These are phyloP conservation scores for Coptodon bakossiorum DNA, from an alignment of 2,113 vertebrate genomes.

Conservation along the genomic window DNA sequence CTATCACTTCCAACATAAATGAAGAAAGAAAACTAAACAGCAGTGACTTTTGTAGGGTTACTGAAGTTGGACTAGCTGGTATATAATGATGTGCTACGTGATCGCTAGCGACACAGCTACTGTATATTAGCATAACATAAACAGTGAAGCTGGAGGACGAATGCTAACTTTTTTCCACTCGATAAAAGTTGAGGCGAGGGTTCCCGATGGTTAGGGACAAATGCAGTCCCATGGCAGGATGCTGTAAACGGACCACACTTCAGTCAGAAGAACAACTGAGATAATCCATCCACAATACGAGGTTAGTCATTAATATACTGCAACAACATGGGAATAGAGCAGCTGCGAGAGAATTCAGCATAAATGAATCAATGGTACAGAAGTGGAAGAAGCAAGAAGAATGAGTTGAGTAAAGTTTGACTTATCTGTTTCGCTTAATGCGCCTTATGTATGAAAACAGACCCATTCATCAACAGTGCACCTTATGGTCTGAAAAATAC, in stretches of 20 bases:
- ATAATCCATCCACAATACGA: not conserved
- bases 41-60: too few relatives aligned
- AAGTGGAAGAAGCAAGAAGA: not conserved
- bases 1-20: too few relatives aligned
- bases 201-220: not conserved
- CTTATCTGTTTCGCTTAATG: not conserved
- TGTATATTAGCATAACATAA: not conserved
- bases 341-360: not conserved
- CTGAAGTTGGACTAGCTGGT: too few relatives aligned
- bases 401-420: accelerated
- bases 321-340: not conserved
- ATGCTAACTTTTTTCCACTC: accelerated
- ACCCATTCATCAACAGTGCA: not conserved
- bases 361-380: accelerated
- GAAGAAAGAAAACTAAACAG: too few relatives aligned
- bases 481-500: accelerated
- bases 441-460: not conserved
- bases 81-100: not conserved
- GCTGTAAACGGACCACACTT: accelerated
- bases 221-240: not conserved
- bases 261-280: not conserved
- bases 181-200: not conserved
- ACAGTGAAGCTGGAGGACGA: not conserved
- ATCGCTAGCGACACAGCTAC: accelerated
- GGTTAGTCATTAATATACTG: not conserved